phyloP scores from a whole-genome alignment of 2,888 invertebrate genomes.

The Dorcus parallelipipedus region DNA sequence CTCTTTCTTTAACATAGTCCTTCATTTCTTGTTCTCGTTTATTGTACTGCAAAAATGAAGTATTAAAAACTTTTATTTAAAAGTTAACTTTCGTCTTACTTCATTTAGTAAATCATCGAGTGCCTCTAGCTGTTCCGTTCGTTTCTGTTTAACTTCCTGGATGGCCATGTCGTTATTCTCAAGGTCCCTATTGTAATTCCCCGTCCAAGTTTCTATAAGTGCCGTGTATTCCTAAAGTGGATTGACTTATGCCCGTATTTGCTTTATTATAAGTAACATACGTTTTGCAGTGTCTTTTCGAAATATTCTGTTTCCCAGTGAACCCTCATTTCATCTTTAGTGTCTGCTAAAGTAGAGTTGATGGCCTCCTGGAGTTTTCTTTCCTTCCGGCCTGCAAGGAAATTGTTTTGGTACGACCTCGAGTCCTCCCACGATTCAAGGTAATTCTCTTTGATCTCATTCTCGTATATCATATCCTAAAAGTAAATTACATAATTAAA shows the following conservation, averaged over 20 bases:
- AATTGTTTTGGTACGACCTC: constrained; percentile 42
- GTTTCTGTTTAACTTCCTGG: constrained; percentile 29
- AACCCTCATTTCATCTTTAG: constrained; percentile 38
- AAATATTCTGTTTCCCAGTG: constrained; percentile 34
- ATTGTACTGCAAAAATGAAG: constrained; percentile 37
- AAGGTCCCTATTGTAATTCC: constrained; percentile 39
- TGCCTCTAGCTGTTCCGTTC: constrained; percentile 33
- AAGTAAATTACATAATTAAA: constrained; percentile 11
- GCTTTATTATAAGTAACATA: constrained; percentile 9
- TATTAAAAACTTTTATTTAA: no score
- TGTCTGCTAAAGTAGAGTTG: constrained; percentile 34
- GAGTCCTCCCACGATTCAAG: constrained; percentile 43
- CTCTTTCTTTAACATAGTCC: constrained; percentile 48
- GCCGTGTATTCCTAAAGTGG: constrained; percentile 38
- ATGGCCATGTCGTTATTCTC: constrained; percentile 37
- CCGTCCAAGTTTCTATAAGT: constrained; percentile 30
- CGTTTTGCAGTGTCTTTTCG: constrained; percentile 35
- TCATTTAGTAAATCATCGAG: constrained; percentile 2
- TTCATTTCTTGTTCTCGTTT: constrained; percentile 49
- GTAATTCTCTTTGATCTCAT: constrained; percentile 34
- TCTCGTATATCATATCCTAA: constrained; percentile 37
- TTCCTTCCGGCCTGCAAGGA: constrained; percentile 35
- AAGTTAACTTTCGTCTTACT: no score
- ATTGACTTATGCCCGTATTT: background rate
- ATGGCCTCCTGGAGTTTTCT: constrained; percentile 35